Evolutionary conservation across 1,140 invertebrate species (phyloP), one percentile per base, ranked within the genome.

Genomic region (Drosophila hydei): DNA sequence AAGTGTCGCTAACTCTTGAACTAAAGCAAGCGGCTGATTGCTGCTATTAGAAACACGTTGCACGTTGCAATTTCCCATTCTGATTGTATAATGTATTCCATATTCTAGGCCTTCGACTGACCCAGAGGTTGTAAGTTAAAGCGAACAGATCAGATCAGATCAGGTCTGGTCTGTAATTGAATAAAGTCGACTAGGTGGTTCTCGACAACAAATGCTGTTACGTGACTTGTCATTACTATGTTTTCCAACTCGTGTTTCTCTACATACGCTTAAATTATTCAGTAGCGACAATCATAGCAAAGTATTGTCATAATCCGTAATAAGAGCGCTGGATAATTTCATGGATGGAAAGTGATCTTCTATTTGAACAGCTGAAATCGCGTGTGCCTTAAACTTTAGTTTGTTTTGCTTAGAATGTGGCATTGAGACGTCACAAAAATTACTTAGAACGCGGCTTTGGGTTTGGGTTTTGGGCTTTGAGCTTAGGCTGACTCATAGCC

Each of bases 351-450:
- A 55, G 9, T 45, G 25, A 16, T 54, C 11, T 25, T 14, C 21
- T 50, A 48, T 60, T 16, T 60, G 30, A 25, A 12, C 42, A 36
- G n/a, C 5, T 25, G 43, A 30, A 47, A 59, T 30, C 18, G 42
- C 18, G 12, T 50, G 55, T 9, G 23, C 23, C 21, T 8, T 1
- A n/a, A 8, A n/a, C 12, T 23, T 42, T 18, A 21, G 7, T 42
- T 48, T 11, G 42, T 45, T 30, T 12, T 23, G 25, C 18, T 8
- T 25, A 27, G 19, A 54, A 38, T 21, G 11, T 43, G 58, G 8
- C 64, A 75, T 75, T 72, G 47, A 69, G 51, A 79, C 76, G 80
- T 84, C 80, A 84, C 55, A 60, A 21, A 45, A 62, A 59, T 73
- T 72, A 61, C 60, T 36, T 52, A 77, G 77, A 84, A 84, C 50